Evolutionary conservation across 2,888 invertebrate genomes (phyloP).

Genomic region (Epiblema foenella): DNA sequence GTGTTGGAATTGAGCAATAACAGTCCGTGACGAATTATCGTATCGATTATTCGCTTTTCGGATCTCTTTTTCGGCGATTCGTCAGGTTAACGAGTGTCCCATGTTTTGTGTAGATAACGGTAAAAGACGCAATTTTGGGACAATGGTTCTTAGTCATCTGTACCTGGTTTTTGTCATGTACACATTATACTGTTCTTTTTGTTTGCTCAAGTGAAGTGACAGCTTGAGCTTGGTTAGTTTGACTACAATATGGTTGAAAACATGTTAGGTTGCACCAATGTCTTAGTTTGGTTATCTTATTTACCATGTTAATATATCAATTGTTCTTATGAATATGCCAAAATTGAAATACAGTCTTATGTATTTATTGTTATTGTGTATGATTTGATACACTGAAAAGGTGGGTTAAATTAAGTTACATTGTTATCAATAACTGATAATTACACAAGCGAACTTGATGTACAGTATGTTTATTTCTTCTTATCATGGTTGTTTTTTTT

Average conservation of each 20-base stretch:
- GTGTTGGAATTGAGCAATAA: conserved; percentile 60
- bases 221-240: conserved; percentile 28
- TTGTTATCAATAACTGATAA: conserved; percentile 13
- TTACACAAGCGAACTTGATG: neutral
- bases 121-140: conserved; percentile 76
- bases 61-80: conserved; percentile 60
- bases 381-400: neutral
- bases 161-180: conserved; percentile 73
- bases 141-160: conserved; percentile 78
- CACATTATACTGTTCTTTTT: conserved; percentile 56
- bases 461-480: neutral
- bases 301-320: conserved; percentile 26
- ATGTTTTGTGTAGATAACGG: conserved; percentile 80
- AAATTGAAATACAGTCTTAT: neutral
- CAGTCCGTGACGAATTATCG: conserved; percentile 63
- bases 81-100: conserved; percentile 69
- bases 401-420: neutral
- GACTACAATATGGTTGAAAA: conserved; percentile 28
- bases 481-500: neutral
- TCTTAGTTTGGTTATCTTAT: conserved; percentile 13
- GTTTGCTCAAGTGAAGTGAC: conserved; percentile 49
- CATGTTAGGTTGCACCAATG: neutral
- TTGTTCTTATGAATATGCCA: conserved; percentile 24
- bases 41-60: conserved; percentile 74
- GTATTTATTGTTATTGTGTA: conserved; percentile 11